Evolutionary conservation across 2,113 vertebrate genomes (phyloP), one percentile per base, ranked within the genome.

Genomic region (Xenus cinereus): DNA sequence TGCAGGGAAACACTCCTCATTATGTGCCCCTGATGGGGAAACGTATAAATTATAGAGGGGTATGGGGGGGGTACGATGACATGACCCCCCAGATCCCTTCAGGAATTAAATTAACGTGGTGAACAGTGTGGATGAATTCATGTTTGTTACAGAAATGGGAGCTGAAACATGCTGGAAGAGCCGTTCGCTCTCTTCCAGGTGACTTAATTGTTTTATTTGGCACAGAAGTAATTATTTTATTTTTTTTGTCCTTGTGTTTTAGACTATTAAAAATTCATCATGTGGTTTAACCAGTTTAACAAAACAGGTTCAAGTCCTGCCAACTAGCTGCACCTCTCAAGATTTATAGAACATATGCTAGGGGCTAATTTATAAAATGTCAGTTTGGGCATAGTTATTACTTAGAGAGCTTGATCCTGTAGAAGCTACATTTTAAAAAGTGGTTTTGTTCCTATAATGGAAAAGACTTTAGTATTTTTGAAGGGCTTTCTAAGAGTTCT

Each of bases 1-100:
- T 27, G 41, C 26, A 10, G 56, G 7, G n/a, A 20, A 54, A 54
- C 50, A 22, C 26, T 12, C 32, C n/a, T 64, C 20, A 0, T 8
- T 54, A 20, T 2, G 19, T 22, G 20, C 15, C 21, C 9, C 32
- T 20, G 27, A 1, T 26, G 18, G 22, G 37, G 20, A 48, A 63
- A 6, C 3, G 4, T 9, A 0, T 11, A 7, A 32, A 19, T 14
- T 28, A 9, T 1, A 2, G 35, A 39, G 37, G 10, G 37, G 37
- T 39, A 39, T 39, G 17, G 27, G 24, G 19, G 20, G 24, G 37
- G 22, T 14, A 8, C 14, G 8, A 66, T 4, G 6, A 32, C 28
- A 32, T 22, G 19, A 45, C 14, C 41, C 20, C 60, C 13, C 12
- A 23, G 51, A 35, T 22, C 14, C 33, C 41, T 18, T 3, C 57